Evolutionary conservation across 2,113 vertebrate species (phyloP), one percentile per base, ranked within the genome.

Genomic region (Taxidea taxus): DNA sequence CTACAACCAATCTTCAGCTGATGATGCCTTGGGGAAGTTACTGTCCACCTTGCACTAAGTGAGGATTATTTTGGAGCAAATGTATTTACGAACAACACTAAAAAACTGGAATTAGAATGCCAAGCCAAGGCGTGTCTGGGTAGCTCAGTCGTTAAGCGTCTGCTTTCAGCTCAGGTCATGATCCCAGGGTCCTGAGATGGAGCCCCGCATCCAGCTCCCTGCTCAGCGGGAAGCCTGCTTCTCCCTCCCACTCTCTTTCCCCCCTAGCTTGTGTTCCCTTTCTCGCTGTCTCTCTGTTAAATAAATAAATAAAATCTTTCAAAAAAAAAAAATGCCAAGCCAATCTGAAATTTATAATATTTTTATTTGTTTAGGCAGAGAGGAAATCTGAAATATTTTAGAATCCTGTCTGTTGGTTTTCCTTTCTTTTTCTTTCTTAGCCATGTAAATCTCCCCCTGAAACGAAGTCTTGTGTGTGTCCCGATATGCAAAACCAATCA

Each of bases 381-480:
- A 16, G 66, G 37, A 87, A 72, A 75, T 93, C 49, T 29, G 34
- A 90, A 96, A 85, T 93, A 54, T 49, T 86, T 95, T 34, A 83
- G 86, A 77, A 78, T 92, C 39, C 47, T 90, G 4, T 42, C 56
- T 37, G 70, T 72, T 34, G 5, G 13, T 94, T 92, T 90, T 80
- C 64, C 72, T 85, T 75, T 37, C 39, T 84, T 64, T 75, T 58
- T 93, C 56, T 54, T 80, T 49, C 29, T 84, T 75, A 56, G 18
- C 23, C 31, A 14, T 15, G 0, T 18, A 42, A 21, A 29, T 68
- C 13, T 47, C 9, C 14, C 66, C 58, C 18, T 16, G 34, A 94
- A 94, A 51, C 7, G 3, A 51, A 87, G 87, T 84, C 51, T 56
- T 47, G n/a, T 20, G 2, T 62, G 14, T 42, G 49, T 81, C 54